phyloP scores from a whole-genome alignment of 2,113 vertebrate species.

The Pollachius pollachius region DNA sequence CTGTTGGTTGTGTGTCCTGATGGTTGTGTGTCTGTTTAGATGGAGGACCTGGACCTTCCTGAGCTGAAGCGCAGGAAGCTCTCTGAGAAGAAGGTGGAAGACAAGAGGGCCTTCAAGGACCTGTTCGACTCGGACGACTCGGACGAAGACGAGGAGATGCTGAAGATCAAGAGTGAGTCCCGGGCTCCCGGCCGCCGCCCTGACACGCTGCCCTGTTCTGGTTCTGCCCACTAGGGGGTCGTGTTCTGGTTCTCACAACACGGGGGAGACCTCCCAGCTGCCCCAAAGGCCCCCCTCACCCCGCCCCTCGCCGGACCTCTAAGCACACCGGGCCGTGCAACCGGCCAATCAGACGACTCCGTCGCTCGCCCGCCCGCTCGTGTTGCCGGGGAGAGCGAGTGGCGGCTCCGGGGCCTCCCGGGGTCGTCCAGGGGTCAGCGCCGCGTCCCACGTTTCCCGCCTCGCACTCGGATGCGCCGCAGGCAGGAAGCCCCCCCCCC shows the following conservation, averaged over 20 bases:
- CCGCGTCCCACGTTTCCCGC: conserved; percentile 49
- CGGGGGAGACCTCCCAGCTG: too few species aligned
- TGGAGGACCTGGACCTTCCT: conserved; percentile 91
- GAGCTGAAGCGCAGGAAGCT: conserved; percentile 86
- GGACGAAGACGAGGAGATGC: conserved; percentile 65
- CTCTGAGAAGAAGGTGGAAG: conserved; percentile 78
- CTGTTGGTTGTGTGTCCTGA: too few species aligned
- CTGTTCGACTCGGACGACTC: conserved; percentile 86
- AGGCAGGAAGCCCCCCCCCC: too few species aligned
- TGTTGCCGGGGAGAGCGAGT: too few species aligned
- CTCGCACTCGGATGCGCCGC: conserved; percentile 42
- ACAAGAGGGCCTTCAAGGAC: conserved; percentile 88
- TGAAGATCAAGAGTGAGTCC: conserved; percentile 74
- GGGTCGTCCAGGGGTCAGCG: conserved; percentile 65
- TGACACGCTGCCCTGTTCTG: too few species aligned
- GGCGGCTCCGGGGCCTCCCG: too few species aligned
- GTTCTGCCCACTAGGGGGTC: too few species aligned
- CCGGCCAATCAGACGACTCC: too few species aligned
- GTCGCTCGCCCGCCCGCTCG: too few species aligned
- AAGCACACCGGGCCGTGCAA: too few species aligned
- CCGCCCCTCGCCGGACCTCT: not conserved
- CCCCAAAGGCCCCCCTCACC: not conserved
- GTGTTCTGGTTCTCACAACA: not conserved
- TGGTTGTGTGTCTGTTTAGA: conserved; percentile 61
- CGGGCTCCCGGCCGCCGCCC: not conserved